phyloP scores from a whole-genome alignment of 1,140 invertebrate genomes.

The Aphis craccivora region DNA sequence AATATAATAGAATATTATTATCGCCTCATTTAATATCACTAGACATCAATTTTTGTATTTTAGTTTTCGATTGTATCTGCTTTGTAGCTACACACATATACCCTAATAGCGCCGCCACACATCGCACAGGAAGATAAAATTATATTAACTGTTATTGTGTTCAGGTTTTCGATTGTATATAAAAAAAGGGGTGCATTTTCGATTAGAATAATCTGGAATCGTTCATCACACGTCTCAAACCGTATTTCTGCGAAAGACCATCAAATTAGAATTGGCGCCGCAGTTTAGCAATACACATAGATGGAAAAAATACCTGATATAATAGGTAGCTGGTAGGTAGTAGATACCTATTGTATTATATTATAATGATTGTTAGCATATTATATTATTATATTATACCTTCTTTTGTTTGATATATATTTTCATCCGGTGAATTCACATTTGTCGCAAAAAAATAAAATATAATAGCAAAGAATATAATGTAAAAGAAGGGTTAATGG shows the following conservation, averaged over 20 bases:
- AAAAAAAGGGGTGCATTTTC: not conserved
- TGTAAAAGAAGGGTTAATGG: not conserved
- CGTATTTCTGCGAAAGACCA: not conserved
- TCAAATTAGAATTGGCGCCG: not conserved
- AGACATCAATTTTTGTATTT: conserved; percentile 17
- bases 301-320: not conserved
- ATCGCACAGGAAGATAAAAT: not conserved
- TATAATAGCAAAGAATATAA: not conserved
- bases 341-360: not conserved
- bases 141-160: not conserved
- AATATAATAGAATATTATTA: not conserved
- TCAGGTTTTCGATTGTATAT: not conserved
- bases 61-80: not conserved
- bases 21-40: not conserved
- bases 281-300: not conserved
- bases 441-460: not conserved
- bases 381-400: not conserved
- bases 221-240: not conserved
- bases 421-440: not conserved
- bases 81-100: not conserved
- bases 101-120: not conserved
- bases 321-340: not conserved
- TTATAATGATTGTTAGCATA: not conserved
- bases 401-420: not conserved
- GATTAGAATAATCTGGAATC: not conserved